phyloP scores from a whole-genome alignment of 2,888 invertebrate species.

The Platycheirus rosarum region DNA sequence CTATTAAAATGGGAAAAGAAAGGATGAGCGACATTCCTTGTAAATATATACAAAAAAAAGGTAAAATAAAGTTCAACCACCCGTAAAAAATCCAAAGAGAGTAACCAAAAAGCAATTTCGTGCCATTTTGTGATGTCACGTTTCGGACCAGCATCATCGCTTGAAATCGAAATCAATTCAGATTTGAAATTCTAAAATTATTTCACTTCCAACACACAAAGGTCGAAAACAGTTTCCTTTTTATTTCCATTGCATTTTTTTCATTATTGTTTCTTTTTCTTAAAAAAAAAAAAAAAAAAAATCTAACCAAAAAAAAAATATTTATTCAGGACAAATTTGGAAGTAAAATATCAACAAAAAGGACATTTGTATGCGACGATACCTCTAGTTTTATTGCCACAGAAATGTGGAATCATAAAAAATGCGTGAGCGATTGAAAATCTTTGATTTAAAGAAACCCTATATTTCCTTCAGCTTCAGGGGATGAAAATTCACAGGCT shows the following conservation, averaged over 20 bases:
- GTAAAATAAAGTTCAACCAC: slow-evolving; percentile 44
- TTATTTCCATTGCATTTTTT: neutral
- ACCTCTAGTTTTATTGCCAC: neutral
- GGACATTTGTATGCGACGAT: neutral
- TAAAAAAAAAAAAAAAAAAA: too few species aligned
- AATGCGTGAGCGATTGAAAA: slow-evolving; percentile 47
- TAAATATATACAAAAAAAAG: slow-evolving; percentile 33
- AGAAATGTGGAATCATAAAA: slow-evolving; percentile 31
- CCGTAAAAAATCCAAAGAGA: slow-evolving; percentile 53
- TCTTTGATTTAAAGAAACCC: slow-evolving; percentile 10
- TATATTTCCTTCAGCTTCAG: neutral
- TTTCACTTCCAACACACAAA: slow-evolving; percentile 34
- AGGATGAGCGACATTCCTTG: slow-evolving; percentile 11
- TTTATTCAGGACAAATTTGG: slow-evolving; percentile 43
- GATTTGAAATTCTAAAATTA: slow-evolving; percentile 59
- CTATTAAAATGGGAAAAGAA: slow-evolving; percentile 21
- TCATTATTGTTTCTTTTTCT: slow-evolving; percentile 40
- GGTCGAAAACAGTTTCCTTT: slow-evolving; percentile 11
- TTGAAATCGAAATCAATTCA: slow-evolving; percentile 65
- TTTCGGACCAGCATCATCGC: slow-evolving; percentile 62
- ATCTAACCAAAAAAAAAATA: slow-evolving; percentile 10
- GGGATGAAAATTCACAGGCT: slow-evolving; percentile 4
- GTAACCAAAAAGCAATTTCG: slow-evolving; percentile 50
- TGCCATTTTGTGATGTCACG: slow-evolving; percentile 57
- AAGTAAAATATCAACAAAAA: slow-evolving; percentile 33